Percentiles rank a stretch among this genome's conserved stretches.
phyloP scores from a whole-genome alignment of 2,888 invertebrate species.

The Plagiodera versicolora region DNA sequence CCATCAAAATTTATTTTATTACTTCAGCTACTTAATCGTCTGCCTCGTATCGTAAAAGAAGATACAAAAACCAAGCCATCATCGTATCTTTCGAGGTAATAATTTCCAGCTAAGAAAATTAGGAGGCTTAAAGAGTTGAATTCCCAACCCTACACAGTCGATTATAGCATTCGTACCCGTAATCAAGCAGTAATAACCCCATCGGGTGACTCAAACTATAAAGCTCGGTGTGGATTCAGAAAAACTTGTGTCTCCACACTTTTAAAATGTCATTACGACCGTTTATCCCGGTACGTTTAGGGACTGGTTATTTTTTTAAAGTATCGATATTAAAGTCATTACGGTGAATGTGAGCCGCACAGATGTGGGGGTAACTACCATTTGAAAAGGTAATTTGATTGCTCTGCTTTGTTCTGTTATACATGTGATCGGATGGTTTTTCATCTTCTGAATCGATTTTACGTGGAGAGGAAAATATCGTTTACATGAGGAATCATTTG shows the following conservation, averaged over 20 bases:
- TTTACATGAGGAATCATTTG: neutral
- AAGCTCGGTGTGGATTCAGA: slow-evolving; percentile 22
- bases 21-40: too few relatives aligned
- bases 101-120: slow-evolving; percentile 13
- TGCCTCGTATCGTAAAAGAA: neutral
- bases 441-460: slow-evolving; percentile 37
- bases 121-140: slow-evolving; percentile 13
- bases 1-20: too few relatives aligned
- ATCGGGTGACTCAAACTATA: slow-evolving; percentile 26
- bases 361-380: slow-evolving; percentile 18
- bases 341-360: slow-evolving; percentile 24
- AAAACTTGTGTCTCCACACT: slow-evolving; percentile 39
- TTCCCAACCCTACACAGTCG: slow-evolving; percentile 22
- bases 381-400: slow-evolving; percentile 18
- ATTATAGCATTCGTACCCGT: slow-evolving; percentile 35
- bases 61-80: neutral
- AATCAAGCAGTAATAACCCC: slow-evolving; percentile 38
- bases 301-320: slow-evolving; percentile 37
- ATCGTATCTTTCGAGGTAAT: neutral
- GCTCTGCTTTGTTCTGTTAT: slow-evolving; percentile 12
- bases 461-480: too few relatives aligned
- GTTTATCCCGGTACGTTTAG: slow-evolving; percentile 34
- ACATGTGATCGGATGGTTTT: slow-evolving; percentile 37
- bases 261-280: slow-evolving; percentile 45
- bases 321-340: slow-evolving; percentile 32